Base-by-base conservation (phyloP, 2,797 vertebrate genomes). In the Periparus ater region DNA sequence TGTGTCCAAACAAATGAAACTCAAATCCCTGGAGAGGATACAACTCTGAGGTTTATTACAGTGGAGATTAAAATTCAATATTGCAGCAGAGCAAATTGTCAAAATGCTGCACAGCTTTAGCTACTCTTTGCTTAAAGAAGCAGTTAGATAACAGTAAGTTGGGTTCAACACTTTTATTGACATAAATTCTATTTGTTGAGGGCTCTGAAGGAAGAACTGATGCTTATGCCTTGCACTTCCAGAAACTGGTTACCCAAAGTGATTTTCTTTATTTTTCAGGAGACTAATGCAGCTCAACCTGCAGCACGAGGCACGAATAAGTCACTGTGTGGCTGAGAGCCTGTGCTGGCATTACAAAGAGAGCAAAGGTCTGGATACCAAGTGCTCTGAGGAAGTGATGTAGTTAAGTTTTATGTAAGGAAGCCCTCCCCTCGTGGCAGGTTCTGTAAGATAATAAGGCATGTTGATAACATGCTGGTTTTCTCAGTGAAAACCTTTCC, bases 21-120 rank as follows among this genome's bases (percentile, higher is more conserved):
- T 32, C 66, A 72, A 65, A 51, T 11, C 30, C 12, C 40, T 22
- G 38, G 75, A 78, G 61, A 71, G 79, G 60, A 78, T 60, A 67
- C 81, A 79, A 61, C n/a, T 42, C 72, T 11, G 44, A 72, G 50
- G 53, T 70, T 87, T 83, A 48, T 78, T 75, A 72, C 34, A 72
- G 61, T 14, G 42, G 40, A 95, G 87, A 92, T 88, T 91, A 89
- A 92, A 91, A 85, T 91, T 91, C 88, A 87, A 36, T 74, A 71
- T 36, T 76, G 48, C 38, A 78, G 85, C 2, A 85, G 72, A 62
- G 30, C 66, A 61, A 61, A 76, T 53, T 60, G 80, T 45, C 83
- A 74, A 50, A 94, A 82, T 8, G n/a, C 70, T 57, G 55, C 79
- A 38, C 48, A 23, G 83, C 47, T 78, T 91, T 74, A 76, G 63